Evolutionary conservation across 2,888 invertebrate species (phyloP).

Genomic region (Hirtodrosophila duncani): DNA sequence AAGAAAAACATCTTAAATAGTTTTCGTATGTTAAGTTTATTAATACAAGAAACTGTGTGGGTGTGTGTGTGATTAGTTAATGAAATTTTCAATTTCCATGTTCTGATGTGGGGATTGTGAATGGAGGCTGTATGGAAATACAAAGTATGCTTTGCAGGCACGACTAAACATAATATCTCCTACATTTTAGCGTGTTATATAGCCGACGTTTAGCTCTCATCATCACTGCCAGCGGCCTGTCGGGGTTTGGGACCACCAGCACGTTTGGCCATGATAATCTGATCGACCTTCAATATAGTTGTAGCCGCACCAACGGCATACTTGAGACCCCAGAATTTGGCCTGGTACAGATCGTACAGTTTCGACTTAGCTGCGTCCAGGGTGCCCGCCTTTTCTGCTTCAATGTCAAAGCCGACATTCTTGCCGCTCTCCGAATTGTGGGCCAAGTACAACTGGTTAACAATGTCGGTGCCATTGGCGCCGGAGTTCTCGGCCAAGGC

Average conservation of each 20-base stretch:
- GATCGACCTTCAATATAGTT: constrained; percentile 95
- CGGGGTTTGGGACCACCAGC: constrained; percentile 96
- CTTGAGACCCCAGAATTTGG: constrained; percentile 96
- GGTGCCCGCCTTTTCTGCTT: constrained; percentile 84
- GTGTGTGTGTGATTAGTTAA: constrained; percentile 41
- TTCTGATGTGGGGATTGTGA: too few relatives aligned
- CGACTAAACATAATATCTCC: constrained; percentile 38
- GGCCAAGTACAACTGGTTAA: constrained; percentile 94
- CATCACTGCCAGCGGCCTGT: constrained; percentile 84
- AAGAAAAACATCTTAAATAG: neutral
- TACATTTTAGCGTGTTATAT: constrained; percentile 21
- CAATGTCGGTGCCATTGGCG: constrained; percentile 89
- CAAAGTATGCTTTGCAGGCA: constrained; percentile 25
- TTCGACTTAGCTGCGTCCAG: constrained; percentile 88
- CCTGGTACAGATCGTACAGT: constrained; percentile 89
- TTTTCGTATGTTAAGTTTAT: constrained; percentile 60
- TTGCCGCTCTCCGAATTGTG: constrained; percentile 89
- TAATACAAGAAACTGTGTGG: constrained; percentile 64
- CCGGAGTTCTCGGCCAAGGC: constrained; percentile 97
- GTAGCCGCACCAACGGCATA: constrained; percentile 96
- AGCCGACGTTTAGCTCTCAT: constrained; percentile 81
- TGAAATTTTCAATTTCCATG: constrained; percentile 65
- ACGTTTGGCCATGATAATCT: constrained; percentile 98
- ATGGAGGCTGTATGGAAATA: constrained; percentile 33
- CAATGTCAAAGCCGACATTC: constrained; percentile 91